A percentile compares a stretch with the other conserved stretches of the same genome.
Conservation (phyloP, 1,140 invertebrate genomes). For the Batillaria attramentaria region DNA sequence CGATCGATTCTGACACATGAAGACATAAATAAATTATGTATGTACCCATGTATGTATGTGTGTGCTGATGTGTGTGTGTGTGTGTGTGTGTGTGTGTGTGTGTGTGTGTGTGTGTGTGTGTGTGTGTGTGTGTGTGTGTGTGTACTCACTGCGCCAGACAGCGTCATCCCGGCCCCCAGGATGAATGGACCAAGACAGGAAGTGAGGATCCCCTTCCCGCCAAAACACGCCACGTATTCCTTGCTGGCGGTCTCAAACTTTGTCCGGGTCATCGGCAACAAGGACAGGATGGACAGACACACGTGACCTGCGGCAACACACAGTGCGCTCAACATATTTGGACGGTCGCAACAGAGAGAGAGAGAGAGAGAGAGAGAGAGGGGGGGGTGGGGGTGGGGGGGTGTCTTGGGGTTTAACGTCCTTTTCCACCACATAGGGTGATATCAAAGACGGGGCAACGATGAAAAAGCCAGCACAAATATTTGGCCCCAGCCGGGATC, state of each 20-base stretch:
- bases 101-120: neutral
- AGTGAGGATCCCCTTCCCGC: constrained; percentile 53
- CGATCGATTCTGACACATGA: neutral
- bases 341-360: neutral
- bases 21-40: neutral
- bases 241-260: constrained; percentile 45
- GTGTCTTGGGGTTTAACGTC: too few species aligned
- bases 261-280: constrained; percentile 47
- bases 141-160: constrained; percentile 60
- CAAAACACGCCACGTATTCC: constrained; percentile 49
- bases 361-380: constrained; percentile 5
- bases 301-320: constrained; percentile 54
- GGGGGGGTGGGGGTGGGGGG: too few species aligned
- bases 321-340: neutral
- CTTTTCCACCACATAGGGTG: too few species aligned
- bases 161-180: constrained; percentile 61
- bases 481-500: too few species aligned
- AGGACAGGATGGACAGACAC: constrained; percentile 53
- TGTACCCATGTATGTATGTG: neutral
- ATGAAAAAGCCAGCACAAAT: too few species aligned
- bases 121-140: constrained; percentile 18
- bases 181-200: constrained; percentile 53
- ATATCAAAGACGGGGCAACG: too few species aligned
- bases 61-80: neutral
- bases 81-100: constrained; percentile 4